Conservation (phyloP, 2,888 invertebrate species). For the Nezara viridula region DNA sequence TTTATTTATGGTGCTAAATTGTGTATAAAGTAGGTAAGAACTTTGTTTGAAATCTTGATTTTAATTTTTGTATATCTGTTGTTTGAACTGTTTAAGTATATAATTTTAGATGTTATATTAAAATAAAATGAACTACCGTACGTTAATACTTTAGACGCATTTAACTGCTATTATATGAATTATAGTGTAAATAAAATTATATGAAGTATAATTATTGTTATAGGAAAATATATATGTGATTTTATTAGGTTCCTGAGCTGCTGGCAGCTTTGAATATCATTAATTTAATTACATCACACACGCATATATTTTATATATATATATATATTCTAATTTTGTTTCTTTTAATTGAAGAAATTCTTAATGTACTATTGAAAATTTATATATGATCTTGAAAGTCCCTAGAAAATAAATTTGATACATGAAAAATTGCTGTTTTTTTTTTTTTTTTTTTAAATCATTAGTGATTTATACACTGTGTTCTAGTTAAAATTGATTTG, state of each 20-base stretch:
- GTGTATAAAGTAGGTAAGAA: too few relatives aligned
- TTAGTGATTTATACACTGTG: too few relatives aligned
- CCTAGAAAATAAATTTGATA: not conserved
- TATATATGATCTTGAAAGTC: not conserved
- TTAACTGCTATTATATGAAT: not conserved
- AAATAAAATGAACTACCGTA: not conserved
- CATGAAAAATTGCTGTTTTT: too few relatives aligned
- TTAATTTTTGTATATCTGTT: too few relatives aligned
- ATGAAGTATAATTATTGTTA: not conserved
- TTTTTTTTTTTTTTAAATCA: too few relatives aligned
- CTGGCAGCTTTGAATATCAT: conserved; percentile 17
- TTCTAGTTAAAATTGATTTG: too few relatives aligned
- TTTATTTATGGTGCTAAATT: too few relatives aligned
- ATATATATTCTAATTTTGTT: not conserved
- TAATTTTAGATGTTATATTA: too few relatives aligned
- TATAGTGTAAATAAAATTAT: not conserved
- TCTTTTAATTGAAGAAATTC: not conserved
- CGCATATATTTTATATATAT: not conserved
- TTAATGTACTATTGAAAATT: not conserved
- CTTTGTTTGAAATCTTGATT: too few relatives aligned
- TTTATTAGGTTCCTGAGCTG: conserved; percentile 12
- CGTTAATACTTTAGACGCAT: not conserved
- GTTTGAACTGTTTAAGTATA: too few relatives aligned
- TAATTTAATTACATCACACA: not conserved
- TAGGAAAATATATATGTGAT: not conserved